phyloP scores from a whole-genome alignment of 2,797 vertebrate genomes.

The Sebastes jordani region DNA sequence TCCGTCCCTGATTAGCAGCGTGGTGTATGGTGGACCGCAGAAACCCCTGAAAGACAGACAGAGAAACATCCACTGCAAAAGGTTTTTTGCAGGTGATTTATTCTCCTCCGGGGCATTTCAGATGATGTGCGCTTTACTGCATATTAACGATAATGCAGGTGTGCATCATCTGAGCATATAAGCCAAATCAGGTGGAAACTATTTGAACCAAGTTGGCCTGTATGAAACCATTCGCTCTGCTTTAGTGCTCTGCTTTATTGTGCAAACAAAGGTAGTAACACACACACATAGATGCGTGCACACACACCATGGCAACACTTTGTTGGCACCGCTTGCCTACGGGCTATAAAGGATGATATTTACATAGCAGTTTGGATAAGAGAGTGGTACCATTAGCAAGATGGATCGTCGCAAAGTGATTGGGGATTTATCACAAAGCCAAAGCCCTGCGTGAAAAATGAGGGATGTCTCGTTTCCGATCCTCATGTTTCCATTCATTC shows the following conservation, averaged over 20 bases:
- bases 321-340: conserved; percentile 15
- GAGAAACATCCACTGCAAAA: neutral
- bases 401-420: conserved; percentile 55
- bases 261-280: conserved; percentile 29
- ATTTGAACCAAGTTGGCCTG: conserved; percentile 50
- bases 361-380: conserved; percentile 67
- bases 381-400: conserved; percentile 63
- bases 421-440: conserved; percentile 61
- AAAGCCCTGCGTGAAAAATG: conserved; percentile 57
- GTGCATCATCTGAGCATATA: conserved; percentile 38
- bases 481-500: conserved; percentile 33
- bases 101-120: conserved; percentile 8
- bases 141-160: conserved; percentile 41
- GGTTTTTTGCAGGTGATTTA: conserved; percentile 5
- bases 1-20: conserved; percentile 35
- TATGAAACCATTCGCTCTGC: conserved; percentile 51
- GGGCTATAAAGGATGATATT: conserved; percentile 63
- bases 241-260: conserved; percentile 53
- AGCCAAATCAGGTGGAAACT: conserved; percentile 62
- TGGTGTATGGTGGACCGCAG: conserved; percentile 20
- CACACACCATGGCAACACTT: neutral
- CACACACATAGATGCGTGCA: neutral
- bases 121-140: conserved; percentile 16
- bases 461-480: conserved; percentile 35
- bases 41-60: conserved; percentile 3